These are phyloP conservation scores for Eulemur rufifrons DNA, from an alignment of 2,113 vertebrate species.

Conservation along the genomic window DNA sequence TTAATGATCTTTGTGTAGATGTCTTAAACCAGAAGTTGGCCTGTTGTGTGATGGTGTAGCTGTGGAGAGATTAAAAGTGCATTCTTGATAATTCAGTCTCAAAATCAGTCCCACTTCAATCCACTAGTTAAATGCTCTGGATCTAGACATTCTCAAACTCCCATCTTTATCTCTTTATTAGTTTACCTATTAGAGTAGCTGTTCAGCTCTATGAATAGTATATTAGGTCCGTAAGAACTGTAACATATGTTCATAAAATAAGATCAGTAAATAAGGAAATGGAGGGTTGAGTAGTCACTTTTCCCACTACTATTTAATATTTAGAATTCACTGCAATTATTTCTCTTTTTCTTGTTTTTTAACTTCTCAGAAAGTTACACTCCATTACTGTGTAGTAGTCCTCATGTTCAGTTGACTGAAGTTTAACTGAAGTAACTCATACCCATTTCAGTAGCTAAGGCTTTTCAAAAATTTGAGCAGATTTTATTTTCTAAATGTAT, in stretches of 20 bases:
- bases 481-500: slow-evolving; percentile 4
- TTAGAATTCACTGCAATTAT: background rate
- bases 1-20: background rate
- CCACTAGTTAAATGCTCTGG: background rate
- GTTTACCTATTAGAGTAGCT: background rate
- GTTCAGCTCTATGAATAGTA: background rate
- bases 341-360: background rate
- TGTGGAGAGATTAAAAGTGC: background rate
- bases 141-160: background rate
- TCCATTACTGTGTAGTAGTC: background rate
- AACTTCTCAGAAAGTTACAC: background rate
- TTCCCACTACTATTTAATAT: background rate
- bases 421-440: slow-evolving; percentile 18
- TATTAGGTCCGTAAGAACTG: background rate
- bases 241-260: fast-evolving
- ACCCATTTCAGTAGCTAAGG: background rate
- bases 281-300: background rate
- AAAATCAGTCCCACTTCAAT: background rate
- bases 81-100: background rate
- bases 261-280: background rate
- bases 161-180: background rate
- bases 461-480: background rate
- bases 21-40: background rate
- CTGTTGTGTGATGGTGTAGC: background rate
- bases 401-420: background rate